These are phyloP conservation scores for Formica selysi DNA, from an alignment of 1,140 invertebrate genomes.

Conservation along the genomic window DNA sequence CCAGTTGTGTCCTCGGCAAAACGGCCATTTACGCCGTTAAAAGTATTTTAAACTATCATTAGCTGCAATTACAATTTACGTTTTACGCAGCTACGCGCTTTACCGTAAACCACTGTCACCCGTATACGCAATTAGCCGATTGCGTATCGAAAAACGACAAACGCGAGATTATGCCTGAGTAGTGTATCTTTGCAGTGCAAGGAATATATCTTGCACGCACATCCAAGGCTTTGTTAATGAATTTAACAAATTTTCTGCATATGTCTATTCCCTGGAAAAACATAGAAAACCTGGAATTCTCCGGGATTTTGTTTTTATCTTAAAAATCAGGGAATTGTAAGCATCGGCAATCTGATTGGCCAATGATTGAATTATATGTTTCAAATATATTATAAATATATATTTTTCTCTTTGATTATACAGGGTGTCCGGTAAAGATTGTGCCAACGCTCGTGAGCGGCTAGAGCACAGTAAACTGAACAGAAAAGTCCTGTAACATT, in stretches of 20 bases:
- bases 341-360: no score
- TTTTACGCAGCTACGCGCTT: slow-evolving; percentile 60
- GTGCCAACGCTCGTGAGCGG: no score
- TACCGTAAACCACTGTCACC: slow-evolving; percentile 43
- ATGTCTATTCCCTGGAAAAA: no score
- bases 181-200: background rate
- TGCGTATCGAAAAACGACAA: slow-evolving; percentile 29
- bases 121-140: slow-evolving; percentile 38
- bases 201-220: slow-evolving; percentile 11
- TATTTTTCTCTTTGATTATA: no score
- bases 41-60: slow-evolving; percentile 71
- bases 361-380: no score
- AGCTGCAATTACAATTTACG: slow-evolving; percentile 65
- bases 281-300: no score
- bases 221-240: background rate
- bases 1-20: slow-evolving; percentile 50
- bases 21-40: slow-evolving; percentile 61
- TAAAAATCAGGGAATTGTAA: no score
- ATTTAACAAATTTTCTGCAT: background rate
- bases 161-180: background rate
- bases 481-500: no score
- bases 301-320: no score
- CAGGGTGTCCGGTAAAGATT: no score
- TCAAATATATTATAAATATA: no score
- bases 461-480: no score